A percentile compares a stretch with the other conserved stretches of the same genome.
These are phyloP conservation scores for Drosophila asahinai DNA, from an alignment of 1,140 invertebrate genomes.

Conservation along the genomic window DNA sequence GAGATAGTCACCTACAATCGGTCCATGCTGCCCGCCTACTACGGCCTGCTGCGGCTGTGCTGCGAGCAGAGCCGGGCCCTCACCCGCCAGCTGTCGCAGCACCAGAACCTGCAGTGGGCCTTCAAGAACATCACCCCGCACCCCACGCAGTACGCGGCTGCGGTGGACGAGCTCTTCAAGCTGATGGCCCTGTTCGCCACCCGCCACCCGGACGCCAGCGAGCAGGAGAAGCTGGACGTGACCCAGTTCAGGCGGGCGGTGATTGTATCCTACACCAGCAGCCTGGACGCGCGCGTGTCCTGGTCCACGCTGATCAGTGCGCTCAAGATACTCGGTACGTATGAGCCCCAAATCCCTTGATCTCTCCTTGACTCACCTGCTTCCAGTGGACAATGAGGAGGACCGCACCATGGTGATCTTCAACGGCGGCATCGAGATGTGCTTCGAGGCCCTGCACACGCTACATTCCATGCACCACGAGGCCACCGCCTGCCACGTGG, in stretches of 20 bases:
- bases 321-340: constrained; percentile 90
- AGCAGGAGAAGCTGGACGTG: constrained; percentile 93
- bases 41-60: constrained; percentile 94
- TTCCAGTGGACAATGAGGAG: constrained; percentile 91
- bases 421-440: constrained; percentile 94
- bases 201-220: constrained; percentile 90
- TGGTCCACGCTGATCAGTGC: constrained; percentile 95
- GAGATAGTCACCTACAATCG: constrained; percentile 97
- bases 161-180: constrained; percentile 96
- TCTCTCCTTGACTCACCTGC: background rate
- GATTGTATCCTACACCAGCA: constrained; percentile 92
- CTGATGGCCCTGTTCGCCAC: constrained; percentile 94
- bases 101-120: constrained; percentile 98
- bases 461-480: constrained; percentile 97
- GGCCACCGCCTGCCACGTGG: constrained; percentile 94
- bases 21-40: constrained; percentile 97
- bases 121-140: constrained; percentile 98
- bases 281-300: constrained; percentile 84
- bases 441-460: constrained; percentile 95
- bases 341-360: background rate
- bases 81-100: constrained; percentile 93
- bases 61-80: constrained; percentile 94
- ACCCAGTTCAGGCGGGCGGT: constrained; percentile 93
- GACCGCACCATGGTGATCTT: constrained; percentile 95
- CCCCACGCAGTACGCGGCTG: constrained; percentile 95